Conservation (phyloP, 30 jellyfish, hydroid and myxozoan genomes). For the Phacellophora camtschatica region DNA sequence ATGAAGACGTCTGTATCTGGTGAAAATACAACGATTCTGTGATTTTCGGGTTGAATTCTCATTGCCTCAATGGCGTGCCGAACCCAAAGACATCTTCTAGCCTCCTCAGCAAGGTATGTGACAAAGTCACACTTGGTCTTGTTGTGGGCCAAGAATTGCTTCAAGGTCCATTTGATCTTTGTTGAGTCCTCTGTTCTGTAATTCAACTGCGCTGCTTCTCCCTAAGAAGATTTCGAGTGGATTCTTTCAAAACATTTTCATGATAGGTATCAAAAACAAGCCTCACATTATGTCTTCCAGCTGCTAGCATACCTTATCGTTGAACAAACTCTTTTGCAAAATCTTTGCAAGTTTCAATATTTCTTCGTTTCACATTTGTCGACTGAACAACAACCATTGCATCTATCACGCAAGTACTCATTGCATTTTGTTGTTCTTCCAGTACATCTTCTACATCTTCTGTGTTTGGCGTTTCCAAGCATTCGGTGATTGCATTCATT, state of each 20-base stretch:
- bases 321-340: not conserved
- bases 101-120: not conserved
- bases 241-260: not conserved
- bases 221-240: not conserved
- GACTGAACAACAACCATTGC: slow-evolving; percentile 3
- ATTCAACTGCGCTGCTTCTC: not conserved
- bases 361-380: not conserved
- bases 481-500: slow-evolving; percentile 2
- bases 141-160: not conserved
- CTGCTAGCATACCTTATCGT: no score
- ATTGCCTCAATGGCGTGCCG: not conserved
- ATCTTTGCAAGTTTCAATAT: not conserved
- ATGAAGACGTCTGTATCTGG: slow-evolving; percentile 22
- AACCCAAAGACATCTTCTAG: not conserved
- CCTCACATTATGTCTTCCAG: no score
- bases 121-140: not conserved
- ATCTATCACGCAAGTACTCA: not conserved
- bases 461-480: not conserved
- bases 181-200: not conserved
- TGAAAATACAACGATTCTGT: not conserved
- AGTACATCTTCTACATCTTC: not conserved
- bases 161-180: not conserved
- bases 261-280: not conserved
- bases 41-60: not conserved
- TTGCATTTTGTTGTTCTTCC: not conserved